Evolutionary conservation across 2,113 vertebrate genomes (phyloP).

Genomic region (Hippoglossus stenolepis): DNA sequence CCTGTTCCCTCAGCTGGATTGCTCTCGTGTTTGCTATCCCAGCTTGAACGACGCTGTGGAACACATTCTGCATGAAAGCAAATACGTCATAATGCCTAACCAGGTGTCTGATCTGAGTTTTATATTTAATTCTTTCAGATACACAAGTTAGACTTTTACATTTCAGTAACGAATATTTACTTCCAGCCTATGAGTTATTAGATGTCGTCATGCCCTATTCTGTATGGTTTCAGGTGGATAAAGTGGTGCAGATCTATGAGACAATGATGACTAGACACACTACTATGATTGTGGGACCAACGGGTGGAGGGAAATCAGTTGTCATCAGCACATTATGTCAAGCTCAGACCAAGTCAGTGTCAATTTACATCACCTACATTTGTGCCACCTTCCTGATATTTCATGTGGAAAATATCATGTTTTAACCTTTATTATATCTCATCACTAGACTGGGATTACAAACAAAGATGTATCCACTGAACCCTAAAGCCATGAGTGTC

Average conservation of each 20-base stretch:
- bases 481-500: constrained; percentile 96
- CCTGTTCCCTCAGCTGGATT: constrained; percentile 94
- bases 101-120: constrained; percentile 83
- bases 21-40: constrained; percentile 93
- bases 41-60: constrained; percentile 92
- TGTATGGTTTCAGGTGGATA: constrained; percentile 88
- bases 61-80: constrained; percentile 83
- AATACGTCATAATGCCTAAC: constrained; percentile 84
- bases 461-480: constrained; percentile 91
- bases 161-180: not conserved
- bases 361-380: constrained; percentile 38
- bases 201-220: not conserved
- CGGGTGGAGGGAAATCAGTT: constrained; percentile 96
- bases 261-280: constrained; percentile 98
- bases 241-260: constrained; percentile 98
- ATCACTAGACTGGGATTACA: constrained; percentile 86
- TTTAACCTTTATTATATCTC: constrained; percentile 18
- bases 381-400: not conserved
- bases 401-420: not conserved
- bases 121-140: not conserved
- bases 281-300: constrained; percentile 97
- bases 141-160: not conserved
- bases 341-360: constrained; percentile 95
- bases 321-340: constrained; percentile 93
- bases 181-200: not conserved